These are phyloP conservation scores for Acipenser ruthenus DNA, from an alignment of 2,797 vertebrate species.

Conservation along the genomic window DNA sequence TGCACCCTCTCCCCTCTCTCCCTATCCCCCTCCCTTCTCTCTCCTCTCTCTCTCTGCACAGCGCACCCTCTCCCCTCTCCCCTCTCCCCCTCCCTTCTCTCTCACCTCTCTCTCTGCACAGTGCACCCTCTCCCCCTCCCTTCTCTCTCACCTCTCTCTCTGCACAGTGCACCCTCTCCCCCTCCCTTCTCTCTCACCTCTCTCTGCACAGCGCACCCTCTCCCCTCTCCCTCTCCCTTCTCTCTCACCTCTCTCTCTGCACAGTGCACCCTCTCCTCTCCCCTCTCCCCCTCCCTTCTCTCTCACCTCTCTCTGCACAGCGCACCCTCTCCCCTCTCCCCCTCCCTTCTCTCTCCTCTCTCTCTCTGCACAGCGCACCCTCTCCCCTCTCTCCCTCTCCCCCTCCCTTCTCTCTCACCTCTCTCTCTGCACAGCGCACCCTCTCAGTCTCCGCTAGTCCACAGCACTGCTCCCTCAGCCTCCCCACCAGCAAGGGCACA, in stretches of 20 bases:
- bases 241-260: no score
- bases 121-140: constrained; percentile 11
- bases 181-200: no score
- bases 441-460: constrained; percentile 25
- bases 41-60: constrained; percentile 29
- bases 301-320: not conserved
- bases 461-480: constrained; percentile 50
- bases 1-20: not conserved
- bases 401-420: not conserved
- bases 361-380: not conserved
- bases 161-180: not conserved
- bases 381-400: not conserved
- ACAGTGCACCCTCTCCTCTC: not conserved
- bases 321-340: not conserved
- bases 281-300: not conserved
- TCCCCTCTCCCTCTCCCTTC: not conserved
- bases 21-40: not conserved
- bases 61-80: no score
- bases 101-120: no score
- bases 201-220: not conserved
- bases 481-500: constrained; percentile 33
- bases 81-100: no score
- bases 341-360: not conserved
- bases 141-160: no score
- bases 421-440: constrained; percentile 31